Evolutionary conservation across 2,797 vertebrate genomes (phyloP).

Genomic region (Sebastes taczanowskii): DNA sequence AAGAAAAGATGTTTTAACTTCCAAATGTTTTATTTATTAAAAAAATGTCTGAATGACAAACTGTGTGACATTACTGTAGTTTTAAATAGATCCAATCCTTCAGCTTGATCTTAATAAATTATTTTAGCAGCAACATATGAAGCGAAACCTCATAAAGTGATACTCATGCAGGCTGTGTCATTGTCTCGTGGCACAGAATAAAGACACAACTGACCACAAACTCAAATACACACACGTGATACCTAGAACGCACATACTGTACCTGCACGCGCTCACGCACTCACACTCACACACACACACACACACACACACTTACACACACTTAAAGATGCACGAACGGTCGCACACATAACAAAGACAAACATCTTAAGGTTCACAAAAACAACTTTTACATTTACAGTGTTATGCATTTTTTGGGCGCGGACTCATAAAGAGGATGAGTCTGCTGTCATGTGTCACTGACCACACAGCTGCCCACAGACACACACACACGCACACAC

Average conservation of each 20-base stretch:
- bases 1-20: neutral
- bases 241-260: neutral
- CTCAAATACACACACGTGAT: neutral
- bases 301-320: neutral
- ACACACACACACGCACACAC: neutral
- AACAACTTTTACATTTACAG: conserved; percentile 28
- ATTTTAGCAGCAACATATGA: neutral
- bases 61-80: neutral
- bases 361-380: conserved; percentile 1
- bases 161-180: neutral
- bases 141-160: conserved; percentile 13
- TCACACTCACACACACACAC: neutral
- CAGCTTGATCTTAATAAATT: neutral
- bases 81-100: neutral
- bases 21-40: neutral
- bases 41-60: neutral
- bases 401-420: conserved; percentile 1
- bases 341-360: neutral
- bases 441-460: conserved; percentile 49
- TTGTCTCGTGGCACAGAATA: neutral
- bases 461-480: conserved; percentile 22
- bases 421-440: conserved; percentile 44
- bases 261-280: neutral
- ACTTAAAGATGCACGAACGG: neutral
- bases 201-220: neutral